phyloP scores from a whole-genome alignment of 2,113 vertebrate species.

The Irena cyanogastra region DNA sequence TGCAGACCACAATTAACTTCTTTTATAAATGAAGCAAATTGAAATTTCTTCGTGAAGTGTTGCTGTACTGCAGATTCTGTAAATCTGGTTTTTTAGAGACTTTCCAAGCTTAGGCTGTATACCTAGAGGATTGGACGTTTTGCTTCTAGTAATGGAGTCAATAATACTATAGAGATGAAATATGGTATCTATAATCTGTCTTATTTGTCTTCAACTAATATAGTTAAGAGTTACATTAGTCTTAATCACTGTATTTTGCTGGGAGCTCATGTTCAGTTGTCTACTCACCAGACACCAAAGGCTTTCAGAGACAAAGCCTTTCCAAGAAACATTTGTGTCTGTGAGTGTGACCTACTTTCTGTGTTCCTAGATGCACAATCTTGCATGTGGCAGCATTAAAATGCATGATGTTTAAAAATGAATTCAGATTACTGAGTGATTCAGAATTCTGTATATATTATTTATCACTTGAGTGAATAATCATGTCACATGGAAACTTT shows the following conservation, averaged over 20 bases:
- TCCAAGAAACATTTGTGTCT: background rate
- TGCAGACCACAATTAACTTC: background rate
- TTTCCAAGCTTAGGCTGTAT: background rate
- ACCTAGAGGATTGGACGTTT: background rate
- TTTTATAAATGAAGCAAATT: background rate
- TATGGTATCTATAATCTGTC: background rate
- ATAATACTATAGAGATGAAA: background rate
- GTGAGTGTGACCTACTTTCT: constrained; percentile 1
- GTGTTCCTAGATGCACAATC: background rate
- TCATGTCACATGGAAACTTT: background rate
- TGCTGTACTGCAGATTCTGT: background rate
- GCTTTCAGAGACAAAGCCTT: background rate
- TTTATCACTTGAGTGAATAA: background rate
- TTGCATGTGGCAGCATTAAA: constrained; percentile 7
- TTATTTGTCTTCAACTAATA: background rate
- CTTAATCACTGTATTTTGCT: background rate
- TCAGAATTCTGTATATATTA: constrained; percentile 8
- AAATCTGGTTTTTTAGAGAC: background rate
- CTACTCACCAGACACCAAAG: background rate
- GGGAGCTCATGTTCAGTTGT: background rate
- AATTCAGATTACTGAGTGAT: background rate
- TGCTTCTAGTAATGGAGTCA: background rate
- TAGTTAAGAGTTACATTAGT: background rate
- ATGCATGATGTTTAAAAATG: constrained; percentile 27
- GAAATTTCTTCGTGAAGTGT: background rate